Conservation (phyloP, 2,888 invertebrate species). For the Philhelius pedissequus region DNA sequence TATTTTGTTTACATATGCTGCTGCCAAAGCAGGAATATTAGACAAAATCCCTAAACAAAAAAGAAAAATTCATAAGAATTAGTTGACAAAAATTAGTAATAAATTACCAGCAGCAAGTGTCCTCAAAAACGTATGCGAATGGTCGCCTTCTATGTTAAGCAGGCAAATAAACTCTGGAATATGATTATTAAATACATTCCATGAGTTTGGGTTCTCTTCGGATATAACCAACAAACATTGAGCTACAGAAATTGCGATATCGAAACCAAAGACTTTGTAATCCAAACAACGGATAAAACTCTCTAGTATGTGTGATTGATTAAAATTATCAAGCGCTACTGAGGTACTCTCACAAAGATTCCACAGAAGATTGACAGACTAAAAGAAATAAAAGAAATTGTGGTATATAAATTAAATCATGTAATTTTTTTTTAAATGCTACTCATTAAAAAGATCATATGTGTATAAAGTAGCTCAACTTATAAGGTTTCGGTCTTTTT, state of each 20-base stretch:
- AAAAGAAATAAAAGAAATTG: neutral
- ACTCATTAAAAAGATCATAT: too few species aligned
- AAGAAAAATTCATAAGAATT: neutral
- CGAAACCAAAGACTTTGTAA: slow-evolving; percentile 81
- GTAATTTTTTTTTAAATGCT: too few species aligned
- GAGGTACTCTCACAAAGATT: slow-evolving; percentile 85
- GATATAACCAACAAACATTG: slow-evolving; percentile 86
- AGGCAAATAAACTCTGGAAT: slow-evolving; percentile 79
- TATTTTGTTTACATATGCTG: slow-evolving; percentile 80
- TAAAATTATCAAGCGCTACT: slow-evolving; percentile 83
- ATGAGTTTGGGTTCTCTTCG: slow-evolving; percentile 84
- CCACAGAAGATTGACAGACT: slow-evolving; percentile 83
- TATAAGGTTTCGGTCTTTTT: too few species aligned
- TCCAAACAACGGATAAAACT: slow-evolving; percentile 83
- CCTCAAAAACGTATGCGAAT: slow-evolving; percentile 79
- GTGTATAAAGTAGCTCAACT: too few species aligned
- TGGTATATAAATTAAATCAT: too few species aligned
- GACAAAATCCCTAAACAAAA: slow-evolving; percentile 79
- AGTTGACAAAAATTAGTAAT: neutral
- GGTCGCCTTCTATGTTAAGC: slow-evolving; percentile 75
- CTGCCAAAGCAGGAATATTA: slow-evolving; percentile 80
- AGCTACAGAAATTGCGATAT: slow-evolving; percentile 81
- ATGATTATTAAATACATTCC: slow-evolving; percentile 80
- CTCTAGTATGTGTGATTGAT: slow-evolving; percentile 82
- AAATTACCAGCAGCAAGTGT: slow-evolving; percentile 80